phyloP scores from a whole-genome alignment of 2,113 vertebrate genomes.

The Zingel zingel region DNA sequence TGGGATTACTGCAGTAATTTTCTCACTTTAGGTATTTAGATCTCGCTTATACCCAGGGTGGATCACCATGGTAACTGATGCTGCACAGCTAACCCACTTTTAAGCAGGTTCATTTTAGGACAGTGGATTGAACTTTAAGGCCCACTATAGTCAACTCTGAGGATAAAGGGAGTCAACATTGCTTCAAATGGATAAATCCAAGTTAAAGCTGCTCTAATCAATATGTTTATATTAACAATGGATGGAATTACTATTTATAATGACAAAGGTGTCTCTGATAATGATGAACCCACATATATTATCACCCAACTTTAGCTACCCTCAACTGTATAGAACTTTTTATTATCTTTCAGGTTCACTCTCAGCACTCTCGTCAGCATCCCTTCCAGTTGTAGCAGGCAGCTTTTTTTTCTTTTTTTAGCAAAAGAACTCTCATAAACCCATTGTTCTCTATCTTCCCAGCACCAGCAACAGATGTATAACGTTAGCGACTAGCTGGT shows the following conservation, averaged over 20 bases:
- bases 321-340: no score
- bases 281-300: no score
- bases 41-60: conserved; percentile 15
- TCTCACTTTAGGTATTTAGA: conserved; percentile 12
- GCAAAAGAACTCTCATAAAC: not conserved
- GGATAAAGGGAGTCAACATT: no score
- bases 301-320: no score
- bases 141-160: not conserved
- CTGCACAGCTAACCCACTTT: conserved; percentile 19
- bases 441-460: not conserved
- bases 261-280: no score
- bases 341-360: no score
- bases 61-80: conserved; percentile 24
- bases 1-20: conserved; percentile 23
- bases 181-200: no score
- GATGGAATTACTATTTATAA: no score
- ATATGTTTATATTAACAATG: no score
- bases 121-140: not conserved
- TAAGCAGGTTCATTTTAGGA: not conserved
- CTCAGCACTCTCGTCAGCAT: no score
- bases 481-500: not conserved
- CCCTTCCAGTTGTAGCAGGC: no score
- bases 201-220: no score
- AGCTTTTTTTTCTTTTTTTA: not conserved
- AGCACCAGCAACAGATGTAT: not conserved